These are phyloP conservation scores for Harpagoxenus sublaevis DNA, from an alignment of 2,888 invertebrate species.

Conservation along the genomic window DNA sequence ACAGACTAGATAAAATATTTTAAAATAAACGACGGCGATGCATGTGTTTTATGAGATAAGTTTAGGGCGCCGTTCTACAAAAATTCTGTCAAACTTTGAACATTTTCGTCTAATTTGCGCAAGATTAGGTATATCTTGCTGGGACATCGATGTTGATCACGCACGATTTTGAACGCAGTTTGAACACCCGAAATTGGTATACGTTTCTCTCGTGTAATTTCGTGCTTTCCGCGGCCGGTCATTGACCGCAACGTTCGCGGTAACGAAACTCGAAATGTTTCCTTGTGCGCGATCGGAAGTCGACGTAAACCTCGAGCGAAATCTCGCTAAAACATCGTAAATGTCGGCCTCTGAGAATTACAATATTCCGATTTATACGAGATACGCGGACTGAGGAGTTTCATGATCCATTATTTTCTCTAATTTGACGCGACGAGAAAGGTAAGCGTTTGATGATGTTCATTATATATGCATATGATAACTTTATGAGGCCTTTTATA, in stretches of 20 bases:
- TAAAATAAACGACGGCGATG: neutral
- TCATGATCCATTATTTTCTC: conserved; percentile 1
- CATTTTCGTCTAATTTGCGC: neutral
- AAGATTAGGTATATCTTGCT: neutral
- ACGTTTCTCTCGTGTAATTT: neutral
- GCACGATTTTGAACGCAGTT: neutral
- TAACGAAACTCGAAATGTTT: neutral
- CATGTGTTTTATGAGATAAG: neutral
- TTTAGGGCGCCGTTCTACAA: too few species aligned
- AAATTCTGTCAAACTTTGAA: too few species aligned
- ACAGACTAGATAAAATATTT: neutral
- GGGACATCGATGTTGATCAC: neutral
- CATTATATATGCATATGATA: neutral
- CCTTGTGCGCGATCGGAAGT: neutral
- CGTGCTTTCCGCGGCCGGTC: neutral
- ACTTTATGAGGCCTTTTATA: neutral
- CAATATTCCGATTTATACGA: conserved; percentile 1
- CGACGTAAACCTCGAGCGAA: neutral
- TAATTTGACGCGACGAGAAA: neutral
- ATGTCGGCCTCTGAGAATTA: neutral
- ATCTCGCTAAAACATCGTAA: neutral
- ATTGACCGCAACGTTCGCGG: neutral
- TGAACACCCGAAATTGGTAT: neutral
- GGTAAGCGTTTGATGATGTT: conserved; percentile 1
- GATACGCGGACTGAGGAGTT: neutral